These are phyloP conservation scores for Melieria crassipennis DNA, from an alignment of 2,888 invertebrate genomes.

Conservation along the genomic window DNA sequence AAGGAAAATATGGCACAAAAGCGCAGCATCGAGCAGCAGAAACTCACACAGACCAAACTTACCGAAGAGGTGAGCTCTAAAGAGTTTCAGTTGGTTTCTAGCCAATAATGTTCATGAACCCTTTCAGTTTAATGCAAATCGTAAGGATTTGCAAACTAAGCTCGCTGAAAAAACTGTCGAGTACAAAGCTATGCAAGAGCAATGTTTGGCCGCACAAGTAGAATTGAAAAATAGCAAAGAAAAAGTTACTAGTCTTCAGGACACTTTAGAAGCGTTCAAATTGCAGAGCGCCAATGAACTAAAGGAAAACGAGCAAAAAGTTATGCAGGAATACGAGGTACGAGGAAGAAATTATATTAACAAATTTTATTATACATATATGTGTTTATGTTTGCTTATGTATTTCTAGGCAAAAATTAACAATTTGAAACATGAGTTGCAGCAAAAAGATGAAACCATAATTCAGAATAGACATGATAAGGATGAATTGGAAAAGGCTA, in stretches of 20 bases:
- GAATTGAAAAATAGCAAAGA: conserved; percentile 1
- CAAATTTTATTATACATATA: not conserved
- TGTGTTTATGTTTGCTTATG: not conserved
- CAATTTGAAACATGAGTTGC: conserved; percentile 30
- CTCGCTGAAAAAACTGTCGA: not conserved
- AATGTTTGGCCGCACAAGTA: not conserved
- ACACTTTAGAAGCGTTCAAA: too few species aligned
- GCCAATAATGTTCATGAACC: not conserved
- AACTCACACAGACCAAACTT: conserved; percentile 17
- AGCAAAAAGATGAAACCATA: conserved; percentile 36
- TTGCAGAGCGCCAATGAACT: too few species aligned
- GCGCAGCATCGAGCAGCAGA: conserved; percentile 22
- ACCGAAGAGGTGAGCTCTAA: conserved; percentile 9
- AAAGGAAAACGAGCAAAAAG: too few species aligned
- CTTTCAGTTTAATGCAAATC: conserved; percentile 25
- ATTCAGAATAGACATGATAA: conserved; percentile 27
- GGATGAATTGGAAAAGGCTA: conserved; percentile 37
- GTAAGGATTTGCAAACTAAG: conserved; percentile 27
- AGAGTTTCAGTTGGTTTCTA: not conserved
- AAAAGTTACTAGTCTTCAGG: not conserved
- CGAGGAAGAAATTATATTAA: not conserved
- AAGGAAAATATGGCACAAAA: conserved; percentile 29
- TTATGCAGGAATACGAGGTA: too few species aligned
- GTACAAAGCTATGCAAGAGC: not conserved
- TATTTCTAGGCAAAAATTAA: conserved; percentile 15